Evolutionary conservation across 2,113 vertebrate species (phyloP), one percentile per base, ranked within the genome.

Genomic region (Dolichotis patagonum): DNA sequence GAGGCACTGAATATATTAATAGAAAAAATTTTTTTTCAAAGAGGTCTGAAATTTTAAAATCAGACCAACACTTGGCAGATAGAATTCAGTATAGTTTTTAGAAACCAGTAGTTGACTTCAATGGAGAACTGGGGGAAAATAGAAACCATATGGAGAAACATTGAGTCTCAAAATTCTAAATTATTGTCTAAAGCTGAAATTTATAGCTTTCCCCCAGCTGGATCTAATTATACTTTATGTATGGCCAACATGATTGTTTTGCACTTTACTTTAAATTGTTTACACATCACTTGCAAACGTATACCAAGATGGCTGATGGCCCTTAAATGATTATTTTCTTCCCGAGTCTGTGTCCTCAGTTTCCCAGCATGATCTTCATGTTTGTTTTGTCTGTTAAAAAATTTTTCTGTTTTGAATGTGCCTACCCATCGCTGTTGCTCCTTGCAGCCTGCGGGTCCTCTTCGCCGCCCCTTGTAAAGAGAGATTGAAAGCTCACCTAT

Each of bases 391-490:
- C 9, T 71, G 90, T 91, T 63, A 52, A 52, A n/a, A 90, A 88
- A 20, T 49, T 78, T 65, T 91, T 93, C 94, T 97, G 95, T 0
- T 97, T 82, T 62, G 94, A 88, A 91, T 97, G 97, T 98, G 97
- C 97, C 97, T 98, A 97, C 97, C 97, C 97, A 69, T 98, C 97
- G 96, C 97, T 98, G 97, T 97, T 97, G 97, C 96, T 97, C 96
- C 97, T 97, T 52, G 97, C 97, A 94, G 97, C 97, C 94, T 98
- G 97, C 96, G 97, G 84, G 95, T 98, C 97, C 96, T 98, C 97
- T 97, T 97, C 97, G 97, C 97, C 97, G 97, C 97, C 97, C 97
- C 97, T 97, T 98, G 52, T 97, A 97, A 98, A 98, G 96, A 98
- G 97, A 98, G 97, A 98, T 98, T 85, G 96, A 98, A 90, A 97